These are phyloP conservation scores for Lacerta bilineata DNA, from an alignment of 2,797 vertebrate species.

Conservation along the genomic window DNA sequence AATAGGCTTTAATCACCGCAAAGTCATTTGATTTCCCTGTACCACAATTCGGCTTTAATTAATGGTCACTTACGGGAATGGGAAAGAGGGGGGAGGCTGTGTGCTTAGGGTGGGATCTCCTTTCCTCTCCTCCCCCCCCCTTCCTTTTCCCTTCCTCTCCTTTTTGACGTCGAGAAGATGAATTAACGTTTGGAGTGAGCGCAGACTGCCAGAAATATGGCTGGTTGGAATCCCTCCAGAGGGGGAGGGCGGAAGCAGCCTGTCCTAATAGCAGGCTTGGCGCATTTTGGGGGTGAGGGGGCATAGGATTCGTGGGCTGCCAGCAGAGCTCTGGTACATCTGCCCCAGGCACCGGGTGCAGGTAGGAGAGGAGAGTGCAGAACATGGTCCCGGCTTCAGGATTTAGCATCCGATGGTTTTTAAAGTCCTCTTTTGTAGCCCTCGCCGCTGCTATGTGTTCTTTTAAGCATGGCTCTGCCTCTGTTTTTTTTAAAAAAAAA, in stretches of 20 bases:
- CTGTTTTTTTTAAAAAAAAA: not conserved
- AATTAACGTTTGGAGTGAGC: not conserved
- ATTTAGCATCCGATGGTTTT: not conserved
- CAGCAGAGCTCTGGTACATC: not conserved
- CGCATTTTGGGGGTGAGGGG: too few species aligned
- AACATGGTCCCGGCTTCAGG: not conserved
- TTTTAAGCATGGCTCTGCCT: not conserved
- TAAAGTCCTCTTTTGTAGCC: not conserved
- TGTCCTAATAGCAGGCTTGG: not conserved
- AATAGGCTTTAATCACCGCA: conserved; percentile 39
- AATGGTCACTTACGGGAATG: conserved; percentile 54
- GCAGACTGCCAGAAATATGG: not conserved
- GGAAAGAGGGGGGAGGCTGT: not conserved
- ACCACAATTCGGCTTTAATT: conserved; percentile 49
- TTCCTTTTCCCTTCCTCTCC: too few species aligned
- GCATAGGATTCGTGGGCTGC: not conserved
- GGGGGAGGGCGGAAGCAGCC: not conserved
- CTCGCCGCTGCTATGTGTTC: not conserved
- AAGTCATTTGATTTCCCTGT: conserved; percentile 45
- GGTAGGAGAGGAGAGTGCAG: too few species aligned
- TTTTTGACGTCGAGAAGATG: conserved; percentile 15
- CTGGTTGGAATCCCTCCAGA: not conserved
- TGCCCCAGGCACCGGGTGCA: not conserved
- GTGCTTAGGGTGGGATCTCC: not conserved
- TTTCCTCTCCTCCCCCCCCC: too few species aligned